Base-by-base conservation (phyloP, 2,888 invertebrate species). In the Trachelus stipa region DNA sequence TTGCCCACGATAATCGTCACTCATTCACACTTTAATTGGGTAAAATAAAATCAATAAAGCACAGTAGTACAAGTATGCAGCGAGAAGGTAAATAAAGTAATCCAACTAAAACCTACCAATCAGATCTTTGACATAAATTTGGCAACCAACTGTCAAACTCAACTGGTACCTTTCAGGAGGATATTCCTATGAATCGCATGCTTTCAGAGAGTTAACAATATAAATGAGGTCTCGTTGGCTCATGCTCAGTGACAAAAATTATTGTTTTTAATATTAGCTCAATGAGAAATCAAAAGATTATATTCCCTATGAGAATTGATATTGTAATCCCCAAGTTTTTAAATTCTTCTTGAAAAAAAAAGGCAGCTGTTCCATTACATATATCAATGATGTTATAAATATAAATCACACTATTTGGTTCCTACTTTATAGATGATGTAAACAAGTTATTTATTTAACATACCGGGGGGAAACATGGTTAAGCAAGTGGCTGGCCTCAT, bases 401-500 rank as follows among this genome's bases (percentile, higher is more conserved):
- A 23, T 23, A 56, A 56, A 23, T 9, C 56, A 23, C 23, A 56
- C 2, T 56, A 56, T 56, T 56, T 56, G 56, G 23, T 9, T 56
- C 56, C 56, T 56, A 56, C 9, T 56, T 56, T 23, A 56, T 23
- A 23, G 23, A 56, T 56, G 56, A 56, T 56, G 9, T 23, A 56
- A 56, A 56, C 23, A 56, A 56, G 56, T 56, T 56, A 56, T 56
- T 56, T 56, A 73, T 78, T 83, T 84, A 84, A 90, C 90, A 84
- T 91, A 91, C 91, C 91, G 91, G 86, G 88, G 89, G 84, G 88
- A 87, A 84, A 89, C 87, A 88, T 88, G 90, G 86, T 90, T 89
- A 91, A 91, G 90, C 89, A 91, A 90, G 85, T 90, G 88, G 87
- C 89, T 91, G 87, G 90, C 90, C 90, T 91, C 91, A 85, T 91